Evolutionary conservation across 2,797 vertebrate species (phyloP).

Genomic region (Cyprinodon diabolis): DNA sequence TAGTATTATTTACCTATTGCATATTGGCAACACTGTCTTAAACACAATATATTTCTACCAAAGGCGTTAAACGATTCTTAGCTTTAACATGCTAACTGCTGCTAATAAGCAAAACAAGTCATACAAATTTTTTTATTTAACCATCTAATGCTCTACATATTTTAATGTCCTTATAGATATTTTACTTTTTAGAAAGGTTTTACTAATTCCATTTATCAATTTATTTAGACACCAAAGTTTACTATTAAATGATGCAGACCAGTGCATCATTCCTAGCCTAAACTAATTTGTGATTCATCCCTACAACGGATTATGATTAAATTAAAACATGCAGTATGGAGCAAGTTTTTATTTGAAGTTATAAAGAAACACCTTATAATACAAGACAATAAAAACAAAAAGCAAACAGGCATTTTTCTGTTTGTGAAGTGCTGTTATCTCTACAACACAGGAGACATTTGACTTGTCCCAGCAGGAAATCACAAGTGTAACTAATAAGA

Average conservation of each 20-base stretch:
- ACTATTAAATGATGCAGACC: too few species aligned
- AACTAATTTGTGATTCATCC: background rate
- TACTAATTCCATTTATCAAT: background rate
- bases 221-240: background rate
- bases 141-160: background rate
- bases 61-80: background rate
- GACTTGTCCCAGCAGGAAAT: constrained; percentile 25
- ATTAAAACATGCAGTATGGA: background rate
- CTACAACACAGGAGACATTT: constrained; percentile 18
- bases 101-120: background rate
- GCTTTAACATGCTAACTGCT: background rate
- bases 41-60: background rate
- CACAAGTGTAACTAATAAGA: constrained; percentile 32
- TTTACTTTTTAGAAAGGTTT: too few species aligned
- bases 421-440: background rate
- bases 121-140: background rate
- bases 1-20: background rate
- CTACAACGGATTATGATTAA: background rate
- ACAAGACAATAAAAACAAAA: background rate
- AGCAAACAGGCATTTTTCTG: background rate
- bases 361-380: background rate
- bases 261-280: too few species aligned
- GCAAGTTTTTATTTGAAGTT: background rate
- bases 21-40: background rate
- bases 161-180: background rate